A percentile compares a stretch with the other conserved stretches of the same genome.
These are phyloP conservation scores for Bembecia ichneumoniformis DNA, from an alignment of 2,888 invertebrate species.

Conservation along the genomic window DNA sequence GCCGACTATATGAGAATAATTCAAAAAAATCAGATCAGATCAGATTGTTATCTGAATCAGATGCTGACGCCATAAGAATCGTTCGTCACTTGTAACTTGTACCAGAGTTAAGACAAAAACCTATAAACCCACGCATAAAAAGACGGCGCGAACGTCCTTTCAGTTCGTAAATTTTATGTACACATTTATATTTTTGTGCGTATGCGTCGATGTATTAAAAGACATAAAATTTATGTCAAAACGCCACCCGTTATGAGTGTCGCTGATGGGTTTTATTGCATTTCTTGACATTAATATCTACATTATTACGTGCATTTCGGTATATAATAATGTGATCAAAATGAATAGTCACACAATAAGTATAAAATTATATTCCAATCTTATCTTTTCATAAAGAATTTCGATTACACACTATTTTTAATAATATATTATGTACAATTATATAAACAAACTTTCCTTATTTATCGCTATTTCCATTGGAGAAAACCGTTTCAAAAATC, in stretches of 20 bases:
- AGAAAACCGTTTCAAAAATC: no score
- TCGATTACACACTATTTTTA: no score
- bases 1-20: no score
- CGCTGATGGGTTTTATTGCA: constrained; percentile 39
- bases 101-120: constrained; percentile 18
- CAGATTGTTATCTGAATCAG: no score
- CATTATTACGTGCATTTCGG: constrained; percentile 12
- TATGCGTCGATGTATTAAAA: constrained; percentile 13
- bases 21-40: no score
- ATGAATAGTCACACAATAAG: constrained; percentile 26
- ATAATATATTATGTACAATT: no score
- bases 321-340: constrained; percentile 8
- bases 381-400: no score
- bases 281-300: constrained; percentile 24
- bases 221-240: constrained; percentile 36
- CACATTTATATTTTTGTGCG: neutral
- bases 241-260: constrained; percentile 15
- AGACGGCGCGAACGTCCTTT: constrained; percentile 46
- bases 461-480: no score
- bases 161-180: constrained; percentile 64
- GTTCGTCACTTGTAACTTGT: neutral
- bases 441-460: no score
- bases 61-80: neutral
- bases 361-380: constrained; percentile 5
- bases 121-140: constrained; percentile 55